phyloP scores from a whole-genome alignment of 2,113 vertebrate species.

The Cephalopterus ornatus region DNA sequence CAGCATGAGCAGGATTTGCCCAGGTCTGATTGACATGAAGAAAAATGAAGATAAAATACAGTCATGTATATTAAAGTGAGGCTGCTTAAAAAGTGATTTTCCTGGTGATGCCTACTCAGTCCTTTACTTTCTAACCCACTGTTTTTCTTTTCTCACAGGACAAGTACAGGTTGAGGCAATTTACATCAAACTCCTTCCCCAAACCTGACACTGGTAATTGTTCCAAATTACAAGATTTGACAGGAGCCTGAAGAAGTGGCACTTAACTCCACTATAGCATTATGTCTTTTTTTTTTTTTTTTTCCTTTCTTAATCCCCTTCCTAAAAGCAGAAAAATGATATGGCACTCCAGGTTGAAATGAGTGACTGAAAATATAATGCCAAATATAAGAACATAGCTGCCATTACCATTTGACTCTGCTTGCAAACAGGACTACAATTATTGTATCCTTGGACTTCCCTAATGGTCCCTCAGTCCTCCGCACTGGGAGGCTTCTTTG shows the following conservation, averaged over 20 bases:
- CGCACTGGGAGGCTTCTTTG: neutral
- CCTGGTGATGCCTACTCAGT: neutral
- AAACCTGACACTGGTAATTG: conserved; percentile 71
- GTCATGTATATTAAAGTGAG: neutral
- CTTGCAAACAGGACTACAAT: conserved; percentile 43
- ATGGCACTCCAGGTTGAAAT: conserved; percentile 27
- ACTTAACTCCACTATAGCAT: conserved; percentile 67
- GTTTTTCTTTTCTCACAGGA: neutral
- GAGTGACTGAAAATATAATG: conserved; percentile 63
- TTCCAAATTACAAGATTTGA: conserved; percentile 72
- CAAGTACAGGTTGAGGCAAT: neutral
- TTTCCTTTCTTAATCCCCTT: conserved; percentile 68
- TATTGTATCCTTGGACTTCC: neutral
- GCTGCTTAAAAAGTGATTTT: neutral
- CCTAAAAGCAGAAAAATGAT: conserved; percentile 71
- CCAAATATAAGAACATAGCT: conserved; percentile 63
- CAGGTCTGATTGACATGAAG: neutral
- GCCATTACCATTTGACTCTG: conserved; percentile 28
- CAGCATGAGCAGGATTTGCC: neutral
- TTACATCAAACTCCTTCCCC: conserved; percentile 33
- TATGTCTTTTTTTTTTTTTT: conserved; percentile 56
- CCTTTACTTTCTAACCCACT: neutral
- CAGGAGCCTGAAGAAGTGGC: conserved; percentile 61
- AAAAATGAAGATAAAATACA: neutral
- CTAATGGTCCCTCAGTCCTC: neutral